phyloP scores from a whole-genome alignment of 2,888 invertebrate species.

The Drosophila aldrichi region DNA sequence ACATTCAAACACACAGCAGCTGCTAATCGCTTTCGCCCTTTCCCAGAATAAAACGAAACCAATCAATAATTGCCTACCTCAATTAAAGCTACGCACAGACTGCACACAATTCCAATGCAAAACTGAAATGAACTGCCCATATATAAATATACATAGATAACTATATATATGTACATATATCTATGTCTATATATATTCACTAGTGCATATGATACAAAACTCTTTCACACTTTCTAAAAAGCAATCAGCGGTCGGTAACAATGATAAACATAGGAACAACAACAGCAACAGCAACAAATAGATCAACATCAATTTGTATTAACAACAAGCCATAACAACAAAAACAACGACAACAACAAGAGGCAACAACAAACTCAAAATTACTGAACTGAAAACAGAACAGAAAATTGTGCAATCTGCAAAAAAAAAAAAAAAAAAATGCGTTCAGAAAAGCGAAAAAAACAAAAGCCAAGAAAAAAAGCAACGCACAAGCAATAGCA shows the following conservation, averaged over 20 bases:
- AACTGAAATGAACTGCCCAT: conserved; percentile 9
- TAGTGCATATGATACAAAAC: conserved; percentile 14
- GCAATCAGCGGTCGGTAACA: conserved; percentile 58
- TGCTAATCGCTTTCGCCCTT: conserved; percentile 16
- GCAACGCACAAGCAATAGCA: conserved; percentile 17
- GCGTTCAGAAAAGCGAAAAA: conserved; percentile 45
- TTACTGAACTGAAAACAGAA: conserved; percentile 52
- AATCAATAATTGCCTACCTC: conserved; percentile 73
- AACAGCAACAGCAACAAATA: conserved; percentile 48
- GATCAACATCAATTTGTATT: conserved; percentile 76
- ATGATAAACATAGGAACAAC: conserved; percentile 36
- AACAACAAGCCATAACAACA: conserved; percentile 46
- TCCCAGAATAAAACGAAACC: conserved; percentile 30
- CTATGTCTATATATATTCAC: neutral
- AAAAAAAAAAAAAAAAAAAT: conserved; percentile 54
- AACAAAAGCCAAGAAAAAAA: conserved; percentile 23
- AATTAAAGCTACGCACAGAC: conserved; percentile 48
- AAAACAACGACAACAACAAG: conserved; percentile 35
- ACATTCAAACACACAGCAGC: conserved; percentile 2
- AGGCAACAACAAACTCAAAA: conserved; percentile 35
- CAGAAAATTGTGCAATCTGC: conserved; percentile 74
- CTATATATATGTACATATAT: neutral
- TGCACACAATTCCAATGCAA: conserved; percentile 19
- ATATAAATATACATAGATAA: neutral
- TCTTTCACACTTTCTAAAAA: conserved; percentile 73